Conservation (phyloP, 2,888 invertebrate genomes). For the Dinocampus coccinellae region DNA sequence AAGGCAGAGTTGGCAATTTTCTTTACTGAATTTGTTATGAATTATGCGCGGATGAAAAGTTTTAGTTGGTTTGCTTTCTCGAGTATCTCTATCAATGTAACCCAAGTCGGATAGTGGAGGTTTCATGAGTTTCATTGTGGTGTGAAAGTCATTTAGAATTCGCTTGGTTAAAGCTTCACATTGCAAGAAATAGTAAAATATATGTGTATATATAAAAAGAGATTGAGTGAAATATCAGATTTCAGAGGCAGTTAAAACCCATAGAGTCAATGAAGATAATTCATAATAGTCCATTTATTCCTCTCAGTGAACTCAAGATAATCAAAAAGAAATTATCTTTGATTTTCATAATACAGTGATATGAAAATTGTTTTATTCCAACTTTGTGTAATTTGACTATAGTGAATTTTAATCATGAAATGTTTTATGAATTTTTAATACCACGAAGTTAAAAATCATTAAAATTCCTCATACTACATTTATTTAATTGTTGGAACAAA, state of each 20-base stretch:
- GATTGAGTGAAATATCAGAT: not conserved
- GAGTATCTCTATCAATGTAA: conserved; percentile 39
- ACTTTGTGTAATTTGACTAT: no score
- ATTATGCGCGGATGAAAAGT: conserved; percentile 42
- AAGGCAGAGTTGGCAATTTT: conserved; percentile 21
- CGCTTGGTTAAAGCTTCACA: conserved; percentile 11
- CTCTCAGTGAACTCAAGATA: not conserved
- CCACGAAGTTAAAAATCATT: no score
- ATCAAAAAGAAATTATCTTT: not conserved
- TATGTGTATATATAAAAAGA: not conserved
- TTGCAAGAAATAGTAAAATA: not conserved
- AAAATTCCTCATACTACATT: no score
- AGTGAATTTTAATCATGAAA: no score
- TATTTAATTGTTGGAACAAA: no score
- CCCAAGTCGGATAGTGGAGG: not conserved
- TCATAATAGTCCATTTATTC: not conserved
- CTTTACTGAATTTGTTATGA: conserved; percentile 41
- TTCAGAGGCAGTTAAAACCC: not conserved
- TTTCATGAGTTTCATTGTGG: not conserved
- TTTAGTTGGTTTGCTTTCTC: conserved; percentile 34
- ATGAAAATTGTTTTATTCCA: no score
- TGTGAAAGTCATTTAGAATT: conserved; percentile 43
- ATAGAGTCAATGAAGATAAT: not conserved
- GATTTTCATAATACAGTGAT: no score
- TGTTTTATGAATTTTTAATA: no score